These are phyloP conservation scores for Sarotherodon lohbergeri DNA, from an alignment of 2,113 vertebrate genomes.

Conservation along the genomic window DNA sequence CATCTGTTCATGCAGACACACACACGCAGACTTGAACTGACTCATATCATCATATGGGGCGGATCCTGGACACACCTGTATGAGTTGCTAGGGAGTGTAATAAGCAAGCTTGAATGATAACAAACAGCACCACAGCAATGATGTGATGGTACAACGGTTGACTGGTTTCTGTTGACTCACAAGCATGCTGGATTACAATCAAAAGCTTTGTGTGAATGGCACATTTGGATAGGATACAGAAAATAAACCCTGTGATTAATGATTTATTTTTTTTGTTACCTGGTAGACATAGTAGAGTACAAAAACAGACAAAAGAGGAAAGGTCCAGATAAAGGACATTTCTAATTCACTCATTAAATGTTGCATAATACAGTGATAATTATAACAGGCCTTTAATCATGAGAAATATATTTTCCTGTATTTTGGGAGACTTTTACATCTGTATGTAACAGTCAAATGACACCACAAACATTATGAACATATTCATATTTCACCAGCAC, in stretches of 20 bases:
- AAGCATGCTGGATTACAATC: neutral
- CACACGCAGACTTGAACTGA: neutral
- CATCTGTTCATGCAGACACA: neutral
- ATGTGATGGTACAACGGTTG: neutral
- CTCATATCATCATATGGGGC: neutral
- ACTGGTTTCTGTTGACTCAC: slow-evolving; percentile 50
- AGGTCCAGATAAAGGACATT: neutral
- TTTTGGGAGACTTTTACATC: neutral
- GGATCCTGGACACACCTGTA: slow-evolving; percentile 50
- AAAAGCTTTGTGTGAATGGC: neutral
- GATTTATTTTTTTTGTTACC: neutral
- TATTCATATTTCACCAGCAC: neutral
- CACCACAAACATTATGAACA: neutral
- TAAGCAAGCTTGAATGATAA: slow-evolving; percentile 42
- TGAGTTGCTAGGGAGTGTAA: slow-evolving; percentile 37
- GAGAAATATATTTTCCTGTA: neutral
- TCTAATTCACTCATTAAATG: neutral
- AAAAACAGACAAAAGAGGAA: neutral
- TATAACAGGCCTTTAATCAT: neutral
- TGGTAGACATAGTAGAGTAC: neutral
- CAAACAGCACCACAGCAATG: neutral
- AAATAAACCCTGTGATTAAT: neutral
- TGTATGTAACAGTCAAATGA: neutral
- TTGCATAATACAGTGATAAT: neutral
- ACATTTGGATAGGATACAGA: neutral